Conservation (phyloP, 2,888 invertebrate genomes). For the Drosophila prolongata region DNA sequence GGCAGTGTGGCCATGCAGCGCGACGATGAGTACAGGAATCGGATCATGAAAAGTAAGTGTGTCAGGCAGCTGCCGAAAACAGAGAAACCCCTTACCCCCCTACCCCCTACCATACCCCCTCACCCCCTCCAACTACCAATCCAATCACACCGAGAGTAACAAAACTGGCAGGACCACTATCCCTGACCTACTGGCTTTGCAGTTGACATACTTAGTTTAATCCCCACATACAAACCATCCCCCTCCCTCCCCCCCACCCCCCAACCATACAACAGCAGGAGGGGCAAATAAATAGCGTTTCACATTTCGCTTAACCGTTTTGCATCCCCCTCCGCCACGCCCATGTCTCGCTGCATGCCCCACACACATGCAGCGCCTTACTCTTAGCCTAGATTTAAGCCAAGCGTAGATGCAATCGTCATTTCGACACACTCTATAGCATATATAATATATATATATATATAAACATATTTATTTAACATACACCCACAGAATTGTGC, state of each 20-base stretch:
- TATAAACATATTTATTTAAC: neutral
- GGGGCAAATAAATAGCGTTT: constrained; percentile 77
- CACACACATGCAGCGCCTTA: constrained; percentile 40
- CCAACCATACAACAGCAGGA: constrained; percentile 22
- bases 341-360: constrained; percentile 37
- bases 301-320: constrained; percentile 75
- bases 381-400: constrained; percentile 48
- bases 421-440: constrained; percentile 29
- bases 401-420: constrained; percentile 48
- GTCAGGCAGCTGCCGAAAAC: constrained; percentile 54
- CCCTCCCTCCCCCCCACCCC: neutral
- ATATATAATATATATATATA: constrained; percentile 4
- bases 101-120: neutral
- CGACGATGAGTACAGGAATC: constrained; percentile 84
- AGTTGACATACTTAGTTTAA: constrained; percentile 72
- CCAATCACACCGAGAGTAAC: constrained; percentile 61
- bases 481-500: constrained; percentile 12
- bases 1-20: constrained; percentile 83
- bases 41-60: constrained; percentile 84
- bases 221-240: constrained; percentile 15
- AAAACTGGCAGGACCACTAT: constrained; percentile 55
- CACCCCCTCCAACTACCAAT: constrained; percentile 5
- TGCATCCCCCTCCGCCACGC: constrained; percentile 40
- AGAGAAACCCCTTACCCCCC: constrained; percentile 25
- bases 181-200: constrained; percentile 76